Evolutionary conservation across 2,797 vertebrate genomes (phyloP).

Genomic region (Typhlichthys subterraneus): DNA sequence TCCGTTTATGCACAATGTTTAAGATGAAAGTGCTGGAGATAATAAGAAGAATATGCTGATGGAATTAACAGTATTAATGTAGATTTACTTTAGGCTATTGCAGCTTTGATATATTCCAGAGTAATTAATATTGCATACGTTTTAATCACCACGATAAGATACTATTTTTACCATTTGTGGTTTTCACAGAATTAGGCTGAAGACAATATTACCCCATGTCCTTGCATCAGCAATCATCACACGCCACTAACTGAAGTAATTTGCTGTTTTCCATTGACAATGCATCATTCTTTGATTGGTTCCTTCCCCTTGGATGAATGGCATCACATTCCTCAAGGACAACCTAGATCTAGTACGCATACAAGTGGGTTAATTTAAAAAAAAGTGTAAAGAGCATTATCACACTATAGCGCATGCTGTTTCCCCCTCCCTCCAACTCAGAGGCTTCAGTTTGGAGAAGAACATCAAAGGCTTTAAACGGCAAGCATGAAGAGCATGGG

Average conservation of each 20-base stretch:
- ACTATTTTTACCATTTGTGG: slow-evolving; percentile 12
- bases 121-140: slow-evolving; percentile 77
- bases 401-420: slow-evolving; percentile 27
- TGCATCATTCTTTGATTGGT: slow-evolving; percentile 40
- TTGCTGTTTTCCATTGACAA: slow-evolving; percentile 33
- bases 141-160: slow-evolving; percentile 66
- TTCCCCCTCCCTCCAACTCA: slow-evolving; percentile 39
- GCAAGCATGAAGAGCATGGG: slow-evolving; percentile 68
- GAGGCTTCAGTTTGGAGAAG: slow-evolving; percentile 42
- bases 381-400: slow-evolving; percentile 69
- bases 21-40: slow-evolving; percentile 59
- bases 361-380: slow-evolving; percentile 72
- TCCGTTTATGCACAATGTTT: slow-evolving; percentile 43
- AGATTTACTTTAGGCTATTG: slow-evolving; percentile 65
- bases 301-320: slow-evolving; percentile 33
- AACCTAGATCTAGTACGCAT: slow-evolving; percentile 41
- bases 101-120: slow-evolving; percentile 72
- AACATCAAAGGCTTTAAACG: slow-evolving; percentile 75
- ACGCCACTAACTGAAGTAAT: too few species aligned
- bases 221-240: slow-evolving; percentile 22
- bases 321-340: slow-evolving; percentile 45
- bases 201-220: slow-evolving; percentile 44
- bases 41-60: slow-evolving; percentile 51
- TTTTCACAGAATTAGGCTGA: slow-evolving; percentile 41
- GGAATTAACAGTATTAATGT: slow-evolving; percentile 70